Evolutionary conservation across 1,140 invertebrate species (phyloP).

Genomic region (Pentalonia nigronervosa): DNA sequence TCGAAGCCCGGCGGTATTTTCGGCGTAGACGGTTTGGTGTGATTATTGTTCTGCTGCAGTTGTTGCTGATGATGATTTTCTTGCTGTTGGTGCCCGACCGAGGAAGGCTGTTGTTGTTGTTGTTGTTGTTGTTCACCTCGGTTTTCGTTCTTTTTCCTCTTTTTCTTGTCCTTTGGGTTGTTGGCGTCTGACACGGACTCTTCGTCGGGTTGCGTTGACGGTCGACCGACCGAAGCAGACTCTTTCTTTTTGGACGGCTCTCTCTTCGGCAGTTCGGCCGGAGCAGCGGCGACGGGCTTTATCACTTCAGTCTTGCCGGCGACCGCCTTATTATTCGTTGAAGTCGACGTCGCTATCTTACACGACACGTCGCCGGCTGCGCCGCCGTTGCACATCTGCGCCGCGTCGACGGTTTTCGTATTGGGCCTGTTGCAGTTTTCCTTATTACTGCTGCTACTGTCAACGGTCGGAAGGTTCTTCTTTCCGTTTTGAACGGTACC

Average conservation of each 20-base stretch:
- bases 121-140: background rate
- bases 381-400: background rate
- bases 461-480: background rate
- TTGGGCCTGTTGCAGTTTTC: background rate
- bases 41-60: background rate
- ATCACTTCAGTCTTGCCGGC: background rate
- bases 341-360: background rate
- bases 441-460: background rate
- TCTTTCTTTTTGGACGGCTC: conserved; percentile 21
- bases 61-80: background rate
- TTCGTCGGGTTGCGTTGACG: background rate
- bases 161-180: conserved; percentile 39
- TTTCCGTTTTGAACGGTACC: background rate
- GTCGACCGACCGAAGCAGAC: background rate
- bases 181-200: background rate
- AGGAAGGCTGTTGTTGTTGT: background rate
- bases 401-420: background rate
- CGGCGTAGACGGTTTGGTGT: conserved; percentile 65
- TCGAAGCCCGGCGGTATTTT: conserved; percentile 49
- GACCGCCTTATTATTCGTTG: background rate
- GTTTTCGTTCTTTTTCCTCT: conserved; percentile 48
- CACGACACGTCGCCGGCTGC: background rate
- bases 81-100: background rate
- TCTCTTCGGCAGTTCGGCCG: background rate
- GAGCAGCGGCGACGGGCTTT: background rate